phyloP scores from a whole-genome alignment of 2,888 invertebrate genomes.

The Sceliomorpha sp. region DNA sequence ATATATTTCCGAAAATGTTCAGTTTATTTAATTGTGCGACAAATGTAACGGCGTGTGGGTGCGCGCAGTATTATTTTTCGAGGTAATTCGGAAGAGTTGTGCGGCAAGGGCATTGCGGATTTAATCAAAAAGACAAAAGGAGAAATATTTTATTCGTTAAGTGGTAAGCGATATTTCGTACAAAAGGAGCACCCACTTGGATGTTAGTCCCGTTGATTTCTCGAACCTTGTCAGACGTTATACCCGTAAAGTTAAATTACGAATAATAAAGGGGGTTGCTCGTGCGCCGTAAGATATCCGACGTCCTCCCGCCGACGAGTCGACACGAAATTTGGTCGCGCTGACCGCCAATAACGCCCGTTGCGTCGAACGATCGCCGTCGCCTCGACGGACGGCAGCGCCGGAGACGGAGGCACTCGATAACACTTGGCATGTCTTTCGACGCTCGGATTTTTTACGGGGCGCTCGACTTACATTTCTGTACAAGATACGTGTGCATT shows the following conservation, averaged over 20 bases:
- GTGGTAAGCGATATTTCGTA: slow-evolving; percentile 51
- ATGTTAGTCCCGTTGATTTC: slow-evolving; percentile 46
- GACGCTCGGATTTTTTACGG: slow-evolving; percentile 44
- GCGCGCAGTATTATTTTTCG: slow-evolving; percentile 32
- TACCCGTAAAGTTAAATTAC: slow-evolving; percentile 31
- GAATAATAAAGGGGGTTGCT: slow-evolving; percentile 35
- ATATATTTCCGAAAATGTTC: slow-evolving; percentile 37
- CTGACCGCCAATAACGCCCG: too few species aligned
- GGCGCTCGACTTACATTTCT: slow-evolving; percentile 41
- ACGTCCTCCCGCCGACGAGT: too few species aligned
- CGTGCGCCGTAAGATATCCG: slow-evolving; percentile 47
- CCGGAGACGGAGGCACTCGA: too few species aligned
- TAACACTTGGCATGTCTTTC: too few species aligned
- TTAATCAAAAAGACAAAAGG: slow-evolving; percentile 43
- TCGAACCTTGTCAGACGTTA: slow-evolving; percentile 40
- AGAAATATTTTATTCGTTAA: slow-evolving; percentile 39
- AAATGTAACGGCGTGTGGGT: slow-evolving; percentile 27
- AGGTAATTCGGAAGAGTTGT: slow-evolving; percentile 8
- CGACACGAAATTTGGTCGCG: too few species aligned
- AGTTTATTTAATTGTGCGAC: slow-evolving; percentile 40
- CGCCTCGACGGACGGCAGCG: slow-evolving; percentile 10
- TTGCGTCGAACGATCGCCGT: too few species aligned
- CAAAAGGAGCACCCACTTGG: slow-evolving; percentile 39
- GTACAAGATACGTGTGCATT: slow-evolving; percentile 52
- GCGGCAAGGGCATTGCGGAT: slow-evolving; percentile 40